These are phyloP conservation scores for Hypomecis punctinalis DNA, from an alignment of 2,888 invertebrate species.

Conservation along the genomic window DNA sequence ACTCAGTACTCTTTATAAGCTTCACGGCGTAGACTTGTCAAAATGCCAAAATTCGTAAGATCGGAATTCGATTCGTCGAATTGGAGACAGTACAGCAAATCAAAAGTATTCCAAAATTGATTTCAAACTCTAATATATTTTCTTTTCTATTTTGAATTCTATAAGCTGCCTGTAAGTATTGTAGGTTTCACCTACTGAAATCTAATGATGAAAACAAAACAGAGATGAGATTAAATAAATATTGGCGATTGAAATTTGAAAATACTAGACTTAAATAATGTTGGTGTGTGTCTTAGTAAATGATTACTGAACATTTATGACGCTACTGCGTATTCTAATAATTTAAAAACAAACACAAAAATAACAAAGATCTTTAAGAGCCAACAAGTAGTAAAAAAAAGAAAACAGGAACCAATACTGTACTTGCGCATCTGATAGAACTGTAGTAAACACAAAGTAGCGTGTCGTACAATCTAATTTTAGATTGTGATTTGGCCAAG, in stretches of 20 bases:
- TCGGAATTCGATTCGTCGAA: slow-evolving; percentile 23
- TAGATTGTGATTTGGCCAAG: slow-evolving; percentile 4
- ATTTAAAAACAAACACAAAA: too few relatives aligned
- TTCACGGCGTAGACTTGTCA: slow-evolving; percentile 22
- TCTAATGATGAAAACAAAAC: too few relatives aligned
- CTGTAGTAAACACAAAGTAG: slow-evolving; percentile 6
- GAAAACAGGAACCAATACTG: not conserved
- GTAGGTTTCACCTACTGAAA: too few relatives aligned
- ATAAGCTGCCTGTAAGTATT: too few relatives aligned
- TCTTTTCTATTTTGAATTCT: not conserved
- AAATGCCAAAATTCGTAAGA: slow-evolving; percentile 28
- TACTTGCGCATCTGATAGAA: not conserved
- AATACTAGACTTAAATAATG: too few relatives aligned
- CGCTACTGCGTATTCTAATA: too few relatives aligned
- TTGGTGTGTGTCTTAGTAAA: too few relatives aligned
- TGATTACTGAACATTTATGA: too few relatives aligned
- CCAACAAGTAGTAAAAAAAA: too few relatives aligned
- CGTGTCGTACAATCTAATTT: slow-evolving; percentile 16
- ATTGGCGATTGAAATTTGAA: too few relatives aligned
- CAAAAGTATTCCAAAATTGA: not conserved
- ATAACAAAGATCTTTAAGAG: too few relatives aligned
- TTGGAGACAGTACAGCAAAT: slow-evolving; percentile 4
- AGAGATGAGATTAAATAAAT: too few relatives aligned
- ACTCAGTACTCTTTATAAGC: slow-evolving; percentile 6
- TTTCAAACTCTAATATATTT: not conserved